Evolutionary conservation across 2,888 invertebrate species (phyloP).

Genomic region (Ophion ventricosus): DNA sequence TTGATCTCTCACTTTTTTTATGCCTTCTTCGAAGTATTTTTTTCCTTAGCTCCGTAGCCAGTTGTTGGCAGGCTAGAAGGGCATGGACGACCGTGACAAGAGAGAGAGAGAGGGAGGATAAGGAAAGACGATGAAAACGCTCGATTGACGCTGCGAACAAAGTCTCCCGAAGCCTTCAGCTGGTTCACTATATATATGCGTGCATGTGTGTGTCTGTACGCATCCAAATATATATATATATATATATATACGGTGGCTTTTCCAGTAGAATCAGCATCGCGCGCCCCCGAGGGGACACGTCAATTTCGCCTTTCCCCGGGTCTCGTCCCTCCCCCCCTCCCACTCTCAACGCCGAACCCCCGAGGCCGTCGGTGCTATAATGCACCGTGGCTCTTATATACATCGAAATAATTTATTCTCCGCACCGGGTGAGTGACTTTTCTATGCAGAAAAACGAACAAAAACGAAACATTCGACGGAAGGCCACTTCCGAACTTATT

Average conservation of each 20-base stretch:
- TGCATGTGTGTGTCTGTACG: too few species aligned
- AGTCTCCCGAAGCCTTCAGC: conserved; percentile 38
- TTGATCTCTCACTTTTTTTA: conserved; percentile 2
- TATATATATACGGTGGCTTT: conserved; percentile 15
- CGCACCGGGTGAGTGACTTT: conserved; percentile 10
- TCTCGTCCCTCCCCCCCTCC: conserved; percentile 15
- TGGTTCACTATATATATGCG: neutral
- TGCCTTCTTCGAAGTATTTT: conserved; percentile 18
- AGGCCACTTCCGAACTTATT: neutral
- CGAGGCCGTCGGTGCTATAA: neutral
- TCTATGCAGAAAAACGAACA: conserved; percentile 5
- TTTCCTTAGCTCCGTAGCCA: conserved; percentile 21
- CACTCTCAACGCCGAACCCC: neutral
- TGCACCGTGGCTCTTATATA: conserved; percentile 32
- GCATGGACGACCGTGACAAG: conserved; percentile 32
- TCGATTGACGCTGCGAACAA: conserved; percentile 56
- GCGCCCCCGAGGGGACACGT: conserved; percentile 51
- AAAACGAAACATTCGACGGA: neutral
- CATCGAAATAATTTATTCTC: conserved; percentile 53
- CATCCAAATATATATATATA: too few species aligned
- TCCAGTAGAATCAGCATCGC: conserved; percentile 40
- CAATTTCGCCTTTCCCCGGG: conserved; percentile 49
- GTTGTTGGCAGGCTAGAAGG: conserved; percentile 29
- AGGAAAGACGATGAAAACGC: conserved; percentile 45
- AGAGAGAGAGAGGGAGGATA: conserved; percentile 23